Percentiles rank a stretch among this genome's conserved stretches.
These are phyloP conservation scores for Pollenia griseotomentosa DNA, from an alignment of 2,888 invertebrate species.

Conservation along the genomic window DNA sequence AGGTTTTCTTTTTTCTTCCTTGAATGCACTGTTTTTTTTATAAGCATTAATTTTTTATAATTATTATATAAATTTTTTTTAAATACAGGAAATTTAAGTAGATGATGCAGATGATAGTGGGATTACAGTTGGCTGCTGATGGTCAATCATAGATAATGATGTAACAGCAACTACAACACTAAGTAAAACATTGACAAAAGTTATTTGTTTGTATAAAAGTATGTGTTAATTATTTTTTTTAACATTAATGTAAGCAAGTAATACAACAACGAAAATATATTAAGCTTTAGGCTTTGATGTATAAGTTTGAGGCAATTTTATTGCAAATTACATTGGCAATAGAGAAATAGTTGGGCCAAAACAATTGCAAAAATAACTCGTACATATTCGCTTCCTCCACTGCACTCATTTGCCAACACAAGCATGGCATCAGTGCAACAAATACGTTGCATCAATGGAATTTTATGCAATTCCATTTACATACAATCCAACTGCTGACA, in stretches of 20 bases:
- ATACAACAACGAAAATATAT: conserved; percentile 30
- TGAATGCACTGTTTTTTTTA: neutral
- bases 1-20: conserved; percentile 21
- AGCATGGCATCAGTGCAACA: neutral
- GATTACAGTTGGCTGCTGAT: conserved; percentile 59
- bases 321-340: conserved; percentile 63
- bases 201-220: conserved; percentile 41
- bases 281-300: conserved; percentile 69
- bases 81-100: conserved; percentile 64
- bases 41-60: conserved; percentile 26
- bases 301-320: conserved; percentile 61
- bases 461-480: conserved; percentile 47
- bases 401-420: neutral
- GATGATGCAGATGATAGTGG: conserved; percentile 23
- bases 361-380: conserved; percentile 27
- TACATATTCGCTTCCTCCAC: conserved; percentile 7
- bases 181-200: conserved; percentile 76
- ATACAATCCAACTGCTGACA: conserved; percentile 7
- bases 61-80: conserved; percentile 11
- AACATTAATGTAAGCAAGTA: conserved; percentile 1
- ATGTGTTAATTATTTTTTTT: conserved; percentile 6
- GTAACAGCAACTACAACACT: conserved; percentile 70
- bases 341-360: conserved; percentile 72
- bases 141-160: conserved; percentile 74
- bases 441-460: conserved; percentile 13